Evolutionary conservation across 1,140 invertebrate genomes (phyloP).

Genomic region (Portunus trituberculatus): DNA sequence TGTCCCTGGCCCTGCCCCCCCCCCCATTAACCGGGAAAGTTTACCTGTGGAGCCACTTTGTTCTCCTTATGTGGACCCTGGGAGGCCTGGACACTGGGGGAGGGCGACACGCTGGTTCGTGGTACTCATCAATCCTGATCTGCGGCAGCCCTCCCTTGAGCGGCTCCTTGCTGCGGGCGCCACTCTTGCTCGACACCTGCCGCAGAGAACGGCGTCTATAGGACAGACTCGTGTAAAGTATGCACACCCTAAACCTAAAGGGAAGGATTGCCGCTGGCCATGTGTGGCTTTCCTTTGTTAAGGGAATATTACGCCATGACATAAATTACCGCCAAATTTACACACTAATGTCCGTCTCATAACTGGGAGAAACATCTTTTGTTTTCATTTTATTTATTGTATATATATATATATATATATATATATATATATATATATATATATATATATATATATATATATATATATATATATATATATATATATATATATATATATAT

Average conservation of each 20-base stretch:
- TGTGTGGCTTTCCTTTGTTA: neutral
- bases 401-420: neutral
- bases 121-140: constrained; percentile 71
- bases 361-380: too few relatives aligned
- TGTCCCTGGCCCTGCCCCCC: too few relatives aligned
- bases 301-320: too few relatives aligned
- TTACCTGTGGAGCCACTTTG: constrained; percentile 72
- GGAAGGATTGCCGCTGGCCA: neutral
- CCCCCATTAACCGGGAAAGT: too few relatives aligned
- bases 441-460: constrained; percentile 2
- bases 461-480: too few relatives aligned
- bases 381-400: too few relatives aligned
- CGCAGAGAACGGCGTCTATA: neutral
- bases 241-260: neutral
- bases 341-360: too few relatives aligned
- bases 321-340: too few relatives aligned
- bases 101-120: constrained; percentile 61
- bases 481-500: too few relatives aligned
- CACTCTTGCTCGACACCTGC: constrained; percentile 71
- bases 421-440: constrained; percentile 2
- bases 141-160: constrained; percentile 67
- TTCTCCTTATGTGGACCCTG: constrained; percentile 70
- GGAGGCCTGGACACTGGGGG: constrained; percentile 60
- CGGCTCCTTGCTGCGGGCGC: constrained; percentile 73
- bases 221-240: neutral